These are phyloP conservation scores for Mamestra configurata DNA, from an alignment of 1,140 invertebrate genomes.

Conservation along the genomic window DNA sequence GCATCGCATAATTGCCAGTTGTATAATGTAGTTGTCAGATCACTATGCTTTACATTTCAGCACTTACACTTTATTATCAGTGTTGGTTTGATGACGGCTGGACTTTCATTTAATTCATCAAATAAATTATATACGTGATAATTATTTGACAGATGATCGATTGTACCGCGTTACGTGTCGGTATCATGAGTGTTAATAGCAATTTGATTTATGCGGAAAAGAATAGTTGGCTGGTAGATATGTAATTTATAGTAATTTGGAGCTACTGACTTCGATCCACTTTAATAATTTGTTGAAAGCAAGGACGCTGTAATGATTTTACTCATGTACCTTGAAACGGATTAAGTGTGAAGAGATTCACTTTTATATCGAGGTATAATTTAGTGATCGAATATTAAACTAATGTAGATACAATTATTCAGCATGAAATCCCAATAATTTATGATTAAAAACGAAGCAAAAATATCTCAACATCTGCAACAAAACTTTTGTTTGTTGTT, in stretches of 20 bases:
- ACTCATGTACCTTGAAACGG: slow-evolving; percentile 8
- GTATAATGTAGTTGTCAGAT: slow-evolving; percentile 72
- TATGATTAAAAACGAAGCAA: background rate
- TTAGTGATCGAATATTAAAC: too few relatives aligned
- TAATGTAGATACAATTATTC: background rate
- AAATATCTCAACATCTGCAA: background rate
- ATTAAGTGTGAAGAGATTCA: background rate
- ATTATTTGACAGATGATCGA: slow-evolving; percentile 69
- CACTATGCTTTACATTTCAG: slow-evolving; percentile 69
- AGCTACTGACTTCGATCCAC: slow-evolving; percentile 7
- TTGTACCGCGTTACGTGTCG: slow-evolving; percentile 42
- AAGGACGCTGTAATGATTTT: slow-evolving; percentile 33
- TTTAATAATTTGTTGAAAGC: slow-evolving; percentile 43
- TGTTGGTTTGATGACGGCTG: slow-evolving; percentile 56
- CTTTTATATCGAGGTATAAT: background rate
- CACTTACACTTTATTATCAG: slow-evolving; percentile 54
- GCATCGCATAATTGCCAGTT: slow-evolving; percentile 72
- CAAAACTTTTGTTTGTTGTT: background rate
- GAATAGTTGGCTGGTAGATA: slow-evolving; percentile 1
- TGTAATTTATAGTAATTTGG: slow-evolving; percentile 32
- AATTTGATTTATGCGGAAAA: slow-evolving; percentile 14
- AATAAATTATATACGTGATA: slow-evolving; percentile 66
- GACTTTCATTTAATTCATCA: slow-evolving; percentile 62
- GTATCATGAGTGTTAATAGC: slow-evolving; percentile 20
- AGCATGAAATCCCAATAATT: background rate